Evolutionary conservation across 2,888 invertebrate genomes (phyloP).

Genomic region (Darwinula stevensoni): DNA sequence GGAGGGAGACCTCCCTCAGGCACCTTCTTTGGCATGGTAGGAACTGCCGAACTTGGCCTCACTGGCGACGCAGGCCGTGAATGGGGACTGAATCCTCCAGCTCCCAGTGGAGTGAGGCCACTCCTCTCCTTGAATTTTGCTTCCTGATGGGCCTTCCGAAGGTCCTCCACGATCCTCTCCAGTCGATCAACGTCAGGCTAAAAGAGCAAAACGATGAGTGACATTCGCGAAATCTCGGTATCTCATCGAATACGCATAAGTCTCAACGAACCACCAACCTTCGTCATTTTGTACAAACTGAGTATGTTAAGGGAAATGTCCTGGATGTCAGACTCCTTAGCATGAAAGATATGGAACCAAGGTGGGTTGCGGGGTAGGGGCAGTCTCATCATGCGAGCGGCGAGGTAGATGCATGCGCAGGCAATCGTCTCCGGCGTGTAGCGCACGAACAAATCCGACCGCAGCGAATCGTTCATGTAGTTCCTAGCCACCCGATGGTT

Average conservation of each 20-base stretch:
- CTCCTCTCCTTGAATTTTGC: conserved; percentile 19
- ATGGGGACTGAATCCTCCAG: no score
- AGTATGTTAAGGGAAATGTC: conserved; percentile 56
- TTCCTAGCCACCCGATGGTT: conserved; percentile 26
- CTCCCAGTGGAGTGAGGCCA: not conserved
- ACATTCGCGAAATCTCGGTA: not conserved
- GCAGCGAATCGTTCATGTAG: conserved; percentile 95
- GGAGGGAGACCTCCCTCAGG: no score
- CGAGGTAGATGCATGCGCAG: conserved; percentile 92
- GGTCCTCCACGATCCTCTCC: conserved; percentile 39
- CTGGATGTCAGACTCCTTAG: conserved; percentile 45
- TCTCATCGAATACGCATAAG: no score
- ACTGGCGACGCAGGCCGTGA: no score
- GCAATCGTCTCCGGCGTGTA: conserved; percentile 92
- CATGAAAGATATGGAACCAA: conserved; percentile 68
- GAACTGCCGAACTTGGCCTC: no score
- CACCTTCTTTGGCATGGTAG: no score
- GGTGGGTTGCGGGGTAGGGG: conserved; percentile 58
- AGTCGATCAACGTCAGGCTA: conserved; percentile 36
- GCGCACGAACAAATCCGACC: conserved; percentile 84
- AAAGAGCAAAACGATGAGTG: conserved; percentile 9
- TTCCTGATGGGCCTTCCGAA: conserved; percentile 36
- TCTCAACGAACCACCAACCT: conserved; percentile 28
- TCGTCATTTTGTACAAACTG: conserved; percentile 47
- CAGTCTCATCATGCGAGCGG: conserved; percentile 57